phyloP scores from a whole-genome alignment of 2,113 vertebrate species.

The Symphodus melops region DNA sequence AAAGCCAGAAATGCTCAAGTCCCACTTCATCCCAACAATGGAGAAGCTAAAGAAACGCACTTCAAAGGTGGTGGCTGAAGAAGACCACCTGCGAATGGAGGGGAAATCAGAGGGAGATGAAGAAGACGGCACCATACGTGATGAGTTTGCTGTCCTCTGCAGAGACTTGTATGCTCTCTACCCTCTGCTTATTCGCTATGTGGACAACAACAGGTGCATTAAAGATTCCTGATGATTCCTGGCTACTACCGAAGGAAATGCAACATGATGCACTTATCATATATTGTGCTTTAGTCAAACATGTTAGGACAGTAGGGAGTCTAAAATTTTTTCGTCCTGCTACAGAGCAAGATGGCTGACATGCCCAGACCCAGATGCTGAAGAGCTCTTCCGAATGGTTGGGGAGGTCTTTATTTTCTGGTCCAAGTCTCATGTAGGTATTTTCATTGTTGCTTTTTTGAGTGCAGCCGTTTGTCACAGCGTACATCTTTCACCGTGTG shows the following conservation, averaged over 20 bases:
- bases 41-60: conserved; percentile 93
- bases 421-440: conserved; percentile 95
- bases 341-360: conserved; percentile 92
- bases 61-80: conserved; percentile 93
- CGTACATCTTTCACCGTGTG: neutral
- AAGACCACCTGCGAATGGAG: conserved; percentile 93
- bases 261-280: neutral
- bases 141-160: conserved; percentile 96
- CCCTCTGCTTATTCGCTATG: conserved; percentile 94
- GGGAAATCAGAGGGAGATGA: conserved; percentile 89
- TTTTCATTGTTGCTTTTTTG: conserved; percentile 2
- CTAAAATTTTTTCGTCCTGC: neutral
- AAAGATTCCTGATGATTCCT: no score
- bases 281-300: neutral
- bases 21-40: conserved; percentile 95
- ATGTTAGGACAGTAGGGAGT: neutral
- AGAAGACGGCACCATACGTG: conserved; percentile 90
- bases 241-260: neutral
- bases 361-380: conserved; percentile 88
- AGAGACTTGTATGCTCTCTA: conserved; percentile 95
- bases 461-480: neutral
- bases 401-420: conserved; percentile 97
- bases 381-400: conserved; percentile 96
- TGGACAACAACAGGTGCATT: conserved; percentile 94
- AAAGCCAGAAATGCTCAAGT: conserved; percentile 90